A percentile compares a stretch with the other conserved stretches of the same genome.
phyloP scores from a whole-genome alignment of 2,113 vertebrate genomes.

The Dicaeum eximium region DNA sequence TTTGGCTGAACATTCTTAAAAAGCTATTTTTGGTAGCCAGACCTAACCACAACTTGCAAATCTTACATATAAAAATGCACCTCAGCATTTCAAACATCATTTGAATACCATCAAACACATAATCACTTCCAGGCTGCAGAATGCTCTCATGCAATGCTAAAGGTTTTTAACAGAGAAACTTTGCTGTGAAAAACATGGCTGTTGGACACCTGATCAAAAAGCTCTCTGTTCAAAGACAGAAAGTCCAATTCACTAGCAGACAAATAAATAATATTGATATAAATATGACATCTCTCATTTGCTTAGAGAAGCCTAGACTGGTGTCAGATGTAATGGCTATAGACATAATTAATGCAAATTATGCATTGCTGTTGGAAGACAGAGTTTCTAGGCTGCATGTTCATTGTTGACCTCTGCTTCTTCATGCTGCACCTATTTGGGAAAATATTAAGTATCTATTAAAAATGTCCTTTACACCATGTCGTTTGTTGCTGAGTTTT shows the following conservation, averaged over 20 bases:
- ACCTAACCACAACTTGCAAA: not conserved
- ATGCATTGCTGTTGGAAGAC: not conserved
- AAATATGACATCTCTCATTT: not conserved
- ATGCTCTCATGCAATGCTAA: not conserved
- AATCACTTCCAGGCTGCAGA: not conserved
- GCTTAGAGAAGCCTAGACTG: not conserved
- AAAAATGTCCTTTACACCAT: not conserved
- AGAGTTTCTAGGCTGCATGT: rapidly evolving
- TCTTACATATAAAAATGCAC: not conserved
- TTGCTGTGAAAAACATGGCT: not conserved
- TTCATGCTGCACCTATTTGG: not conserved
- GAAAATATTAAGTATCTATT: not conserved
- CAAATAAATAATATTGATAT: not conserved
- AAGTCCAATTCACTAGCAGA: not conserved
- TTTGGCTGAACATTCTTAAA: not conserved
- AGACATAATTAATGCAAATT: not conserved
- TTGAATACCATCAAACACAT: not conserved
- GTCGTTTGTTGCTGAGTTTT: not conserved
- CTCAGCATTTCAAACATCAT: not conserved
- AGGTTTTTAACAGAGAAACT: not conserved
- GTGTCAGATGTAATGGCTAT: not conserved
- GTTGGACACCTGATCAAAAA: not conserved
- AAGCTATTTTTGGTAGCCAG: not conserved
- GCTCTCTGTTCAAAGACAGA: not conserved
- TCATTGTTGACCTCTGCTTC: not conserved